Conservation (phyloP, 2,888 invertebrate genomes). For the Myopa testacea region DNA sequence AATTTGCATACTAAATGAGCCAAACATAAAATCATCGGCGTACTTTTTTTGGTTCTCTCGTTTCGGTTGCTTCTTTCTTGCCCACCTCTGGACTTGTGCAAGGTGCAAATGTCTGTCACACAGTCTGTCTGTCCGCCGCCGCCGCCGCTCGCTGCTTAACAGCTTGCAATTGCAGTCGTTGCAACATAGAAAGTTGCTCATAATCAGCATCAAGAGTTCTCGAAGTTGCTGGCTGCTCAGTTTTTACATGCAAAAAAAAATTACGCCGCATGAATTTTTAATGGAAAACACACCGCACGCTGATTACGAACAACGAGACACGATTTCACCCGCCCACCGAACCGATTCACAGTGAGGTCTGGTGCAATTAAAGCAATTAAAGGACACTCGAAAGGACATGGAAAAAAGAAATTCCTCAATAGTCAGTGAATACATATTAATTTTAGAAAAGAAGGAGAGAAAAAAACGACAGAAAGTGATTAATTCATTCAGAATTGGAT, state of each 20-base stretch:
- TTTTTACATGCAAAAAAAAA: slow-evolving; percentile 23
- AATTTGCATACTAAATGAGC: slow-evolving; percentile 36
- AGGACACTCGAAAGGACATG: background rate
- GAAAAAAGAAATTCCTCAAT: background rate
- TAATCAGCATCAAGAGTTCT: slow-evolving; percentile 2
- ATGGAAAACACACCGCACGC: background rate
- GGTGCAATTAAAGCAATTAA: background rate
- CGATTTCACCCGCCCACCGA: background rate
- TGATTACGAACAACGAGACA: slow-evolving; percentile 19
- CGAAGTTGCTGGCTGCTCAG: slow-evolving; percentile 4
- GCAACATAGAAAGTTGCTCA: slow-evolving; percentile 15
- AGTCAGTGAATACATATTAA: background rate
- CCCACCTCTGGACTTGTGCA: background rate
- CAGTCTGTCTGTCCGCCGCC: background rate
- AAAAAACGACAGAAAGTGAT: background rate
- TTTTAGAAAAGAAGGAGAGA: background rate
- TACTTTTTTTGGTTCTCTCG: background rate
- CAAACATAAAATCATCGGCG: slow-evolving; percentile 8
- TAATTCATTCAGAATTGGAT: background rate
- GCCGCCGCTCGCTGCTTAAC: background rate
- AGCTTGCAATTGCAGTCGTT: background rate
- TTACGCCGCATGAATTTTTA: slow-evolving; percentile 26
- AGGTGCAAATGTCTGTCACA: background rate
- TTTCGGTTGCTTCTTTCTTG: background rate
- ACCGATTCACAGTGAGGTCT: background rate